These are phyloP conservation scores for Orycteropus afer DNA, from an alignment of 2,113 vertebrate genomes.

Conservation along the genomic window DNA sequence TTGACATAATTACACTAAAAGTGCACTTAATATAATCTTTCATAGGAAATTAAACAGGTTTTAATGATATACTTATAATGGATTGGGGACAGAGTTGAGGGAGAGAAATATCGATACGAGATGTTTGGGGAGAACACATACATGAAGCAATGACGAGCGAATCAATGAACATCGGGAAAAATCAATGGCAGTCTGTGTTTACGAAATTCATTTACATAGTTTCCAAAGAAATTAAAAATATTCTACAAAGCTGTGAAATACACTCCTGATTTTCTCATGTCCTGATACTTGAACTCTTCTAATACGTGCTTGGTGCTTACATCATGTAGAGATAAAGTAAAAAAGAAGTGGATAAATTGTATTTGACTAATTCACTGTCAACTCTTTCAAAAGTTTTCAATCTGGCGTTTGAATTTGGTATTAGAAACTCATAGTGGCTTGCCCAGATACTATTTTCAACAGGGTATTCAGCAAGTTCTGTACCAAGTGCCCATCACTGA, in stretches of 20 bases:
- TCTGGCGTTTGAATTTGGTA: neutral
- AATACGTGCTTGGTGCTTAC: neutral
- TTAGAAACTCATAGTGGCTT: neutral
- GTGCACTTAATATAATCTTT: slow-evolving; percentile 87
- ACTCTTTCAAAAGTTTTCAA: slow-evolving; percentile 4
- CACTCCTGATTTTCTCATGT: neutral
- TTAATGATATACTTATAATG: slow-evolving; percentile 80
- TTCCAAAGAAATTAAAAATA: slow-evolving; percentile 76
- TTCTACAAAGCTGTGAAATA: slow-evolving; percentile 51
- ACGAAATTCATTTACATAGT: slow-evolving; percentile 77
- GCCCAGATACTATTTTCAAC: neutral
- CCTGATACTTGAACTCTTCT: neutral
- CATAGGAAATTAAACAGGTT: slow-evolving; percentile 87
- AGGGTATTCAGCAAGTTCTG: neutral
- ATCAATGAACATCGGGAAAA: slow-evolving; percentile 73
- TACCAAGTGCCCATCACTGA: accelerated
- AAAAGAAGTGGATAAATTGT: neutral
- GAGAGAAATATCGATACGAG: slow-evolving; percentile 60
- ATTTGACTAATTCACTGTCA: neutral
- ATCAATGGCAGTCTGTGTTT: slow-evolving; percentile 74
- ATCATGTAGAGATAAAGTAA: neutral
- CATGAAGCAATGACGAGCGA: slow-evolving; percentile 53
- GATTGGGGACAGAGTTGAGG: slow-evolving; percentile 48
- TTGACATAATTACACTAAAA: slow-evolving; percentile 88
- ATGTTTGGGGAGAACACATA: slow-evolving; percentile 71